A percentile compares a stretch with the other conserved stretches of the same genome.
phyloP scores from a whole-genome alignment of 2,797 vertebrate genomes.

The Chiloscyllium punctatum region DNA sequence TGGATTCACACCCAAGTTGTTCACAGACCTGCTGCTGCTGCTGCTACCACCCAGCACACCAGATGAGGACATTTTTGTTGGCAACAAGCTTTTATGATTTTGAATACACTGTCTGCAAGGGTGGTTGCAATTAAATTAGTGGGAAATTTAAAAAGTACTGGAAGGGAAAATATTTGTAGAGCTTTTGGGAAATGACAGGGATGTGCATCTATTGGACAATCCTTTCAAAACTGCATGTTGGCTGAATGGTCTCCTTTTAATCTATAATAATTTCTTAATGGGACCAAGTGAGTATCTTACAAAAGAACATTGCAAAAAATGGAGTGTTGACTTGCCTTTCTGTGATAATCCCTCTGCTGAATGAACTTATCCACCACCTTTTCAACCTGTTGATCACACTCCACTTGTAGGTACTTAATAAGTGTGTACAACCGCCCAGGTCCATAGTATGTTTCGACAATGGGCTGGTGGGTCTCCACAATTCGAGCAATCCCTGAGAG shows the following conservation, averaged over 20 bases:
- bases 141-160: too few species aligned
- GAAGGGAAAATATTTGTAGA: neutral
- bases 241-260: neutral
- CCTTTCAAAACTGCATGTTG: neutral
- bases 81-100: neutral
- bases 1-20: neutral
- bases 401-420: slow-evolving; percentile 86
- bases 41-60: neutral
- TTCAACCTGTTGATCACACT: slow-evolving; percentile 87
- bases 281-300: neutral
- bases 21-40: neutral
- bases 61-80: neutral
- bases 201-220: neutral
- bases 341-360: slow-evolving; percentile 83
- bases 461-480: slow-evolving; percentile 92
- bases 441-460: slow-evolving; percentile 95
- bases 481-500: slow-evolving; percentile 83
- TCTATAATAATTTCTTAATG: neutral
- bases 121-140: neutral
- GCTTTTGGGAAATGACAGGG: neutral
- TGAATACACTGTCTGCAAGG: neutral
- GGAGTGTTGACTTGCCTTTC: slow-evolving; percentile 64
- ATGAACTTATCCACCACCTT: slow-evolving; percentile 91
- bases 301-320: neutral
- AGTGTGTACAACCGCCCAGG: slow-evolving; percentile 84